Percentiles rank a stretch among this genome's conserved stretches.
Conservation (phyloP, 2,797 vertebrate genomes). For the Trachops cirrhosus region DNA sequence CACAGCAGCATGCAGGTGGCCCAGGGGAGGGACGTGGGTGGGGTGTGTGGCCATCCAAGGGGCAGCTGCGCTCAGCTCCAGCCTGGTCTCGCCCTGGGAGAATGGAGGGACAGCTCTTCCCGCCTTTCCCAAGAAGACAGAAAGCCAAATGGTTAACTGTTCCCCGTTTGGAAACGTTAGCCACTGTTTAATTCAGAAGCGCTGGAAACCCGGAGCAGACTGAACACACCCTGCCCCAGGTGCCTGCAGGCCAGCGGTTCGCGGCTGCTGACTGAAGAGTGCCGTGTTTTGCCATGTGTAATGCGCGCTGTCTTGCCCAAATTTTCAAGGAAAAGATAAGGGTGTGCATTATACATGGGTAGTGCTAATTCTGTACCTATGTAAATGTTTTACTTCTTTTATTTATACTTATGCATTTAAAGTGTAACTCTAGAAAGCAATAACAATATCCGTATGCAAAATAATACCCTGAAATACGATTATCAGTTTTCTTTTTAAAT, state of each 20-base stretch:
- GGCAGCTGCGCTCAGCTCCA: not conserved
- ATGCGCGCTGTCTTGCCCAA: too few relatives aligned
- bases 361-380: too few relatives aligned
- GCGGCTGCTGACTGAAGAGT: not conserved
- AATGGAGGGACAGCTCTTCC: not conserved
- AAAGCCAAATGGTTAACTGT: not conserved
- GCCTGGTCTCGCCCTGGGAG: not conserved
- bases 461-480: too few relatives aligned
- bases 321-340: too few relatives aligned
- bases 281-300: too few relatives aligned
- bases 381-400: too few relatives aligned
- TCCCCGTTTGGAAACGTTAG: not conserved
- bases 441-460: too few relatives aligned
- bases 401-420: too few relatives aligned
- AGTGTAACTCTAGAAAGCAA: too few relatives aligned
- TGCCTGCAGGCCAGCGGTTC: not conserved
- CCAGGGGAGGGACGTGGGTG: fast-evolving
- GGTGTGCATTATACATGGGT: too few relatives aligned
- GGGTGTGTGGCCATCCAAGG: too few relatives aligned
- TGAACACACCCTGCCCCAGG: not conserved
- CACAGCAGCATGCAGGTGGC: not conserved
- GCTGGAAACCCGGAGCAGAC: not conserved
- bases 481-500: too few relatives aligned
- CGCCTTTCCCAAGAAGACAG: not conserved
- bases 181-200: not conserved